Percentiles rank a stretch among this genome's conserved stretches.
These are phyloP conservation scores for Rhinolophus sinicus DNA, from an alignment of 2,113 vertebrate species.

Conservation along the genomic window DNA sequence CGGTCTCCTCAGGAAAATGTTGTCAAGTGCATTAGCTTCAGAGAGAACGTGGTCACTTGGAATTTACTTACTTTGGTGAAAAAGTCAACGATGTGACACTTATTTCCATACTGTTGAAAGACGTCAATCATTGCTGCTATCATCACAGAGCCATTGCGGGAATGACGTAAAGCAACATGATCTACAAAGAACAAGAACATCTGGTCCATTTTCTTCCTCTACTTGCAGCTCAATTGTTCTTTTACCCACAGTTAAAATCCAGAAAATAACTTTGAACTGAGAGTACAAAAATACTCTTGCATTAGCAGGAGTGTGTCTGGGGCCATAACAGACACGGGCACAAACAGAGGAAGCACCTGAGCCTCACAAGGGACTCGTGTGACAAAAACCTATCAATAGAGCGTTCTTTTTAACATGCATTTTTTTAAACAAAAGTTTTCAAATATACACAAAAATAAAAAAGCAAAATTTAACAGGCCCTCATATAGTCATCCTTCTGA, in stretches of 20 bases:
- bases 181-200: neutral
- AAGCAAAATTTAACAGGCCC: neutral
- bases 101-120: conserved; percentile 14
- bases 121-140: neutral
- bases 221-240: neutral
- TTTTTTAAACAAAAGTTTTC: neutral
- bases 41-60: neutral
- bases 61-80: conserved; percentile 55
- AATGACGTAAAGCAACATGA: conserved; percentile 45
- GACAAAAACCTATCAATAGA: neutral
- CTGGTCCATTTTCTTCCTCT: neutral
- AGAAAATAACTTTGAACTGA: neutral
- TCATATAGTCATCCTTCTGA: neutral
- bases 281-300: neutral
- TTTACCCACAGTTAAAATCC: neutral
- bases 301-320: neutral
- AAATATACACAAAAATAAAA: neutral
- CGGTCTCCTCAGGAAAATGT: neutral
- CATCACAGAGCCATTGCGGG: conserved; percentile 47
- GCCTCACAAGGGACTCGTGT: too few relatives aligned
- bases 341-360: neutral
- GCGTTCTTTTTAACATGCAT: neutral
- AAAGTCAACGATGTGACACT: conserved; percentile 56
- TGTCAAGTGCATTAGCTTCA: neutral
- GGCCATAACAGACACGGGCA: neutral